Evolutionary conservation across 2,888 invertebrate species (phyloP).

Genomic region (Melanargia galathea): DNA sequence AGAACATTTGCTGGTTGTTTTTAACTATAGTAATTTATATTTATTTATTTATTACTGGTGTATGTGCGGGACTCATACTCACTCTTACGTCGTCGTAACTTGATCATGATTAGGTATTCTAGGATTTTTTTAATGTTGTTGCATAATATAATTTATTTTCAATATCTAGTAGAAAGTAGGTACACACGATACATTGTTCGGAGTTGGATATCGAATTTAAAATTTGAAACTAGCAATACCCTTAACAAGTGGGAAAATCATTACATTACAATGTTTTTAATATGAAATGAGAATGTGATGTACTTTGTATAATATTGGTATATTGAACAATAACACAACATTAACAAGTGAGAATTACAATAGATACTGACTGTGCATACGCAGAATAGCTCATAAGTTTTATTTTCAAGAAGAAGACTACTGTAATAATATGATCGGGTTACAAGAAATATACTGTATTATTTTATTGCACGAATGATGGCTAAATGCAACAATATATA

Average conservation of each 20-base stretch:
- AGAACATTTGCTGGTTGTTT: too few species aligned
- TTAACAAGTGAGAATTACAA: not conserved
- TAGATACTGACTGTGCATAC: not conserved
- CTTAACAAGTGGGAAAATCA: slow-evolving; percentile 6
- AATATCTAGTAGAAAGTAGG: not conserved
- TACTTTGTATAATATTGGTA: not conserved
- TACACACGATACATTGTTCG: not conserved
- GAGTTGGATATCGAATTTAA: slow-evolving; percentile 7
- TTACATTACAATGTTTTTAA: slow-evolving; percentile 13
- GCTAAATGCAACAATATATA: slow-evolving; percentile 7
- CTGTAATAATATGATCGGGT: not conserved
- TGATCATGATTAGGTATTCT: too few species aligned
- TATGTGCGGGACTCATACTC: too few species aligned
- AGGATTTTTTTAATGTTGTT: not conserved
- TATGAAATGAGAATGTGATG: slow-evolving; percentile 4
- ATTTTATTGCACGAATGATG: slow-evolving; percentile 1
- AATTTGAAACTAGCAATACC: slow-evolving; percentile 9
- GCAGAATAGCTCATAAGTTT: not conserved
- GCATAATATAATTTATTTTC: slow-evolving; percentile 4
- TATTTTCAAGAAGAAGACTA: not conserved
- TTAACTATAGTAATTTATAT: too few species aligned
- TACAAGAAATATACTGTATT: slow-evolving; percentile 9
- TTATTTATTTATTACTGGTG: not conserved
- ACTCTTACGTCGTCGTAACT: too few species aligned
- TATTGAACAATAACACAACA: not conserved